A percentile compares a stretch with the other conserved stretches of the same genome.
These are phyloP conservation scores for Myrmecophaga tridactyla DNA, from an alignment of 2,113 vertebrate species.

Conservation along the genomic window DNA sequence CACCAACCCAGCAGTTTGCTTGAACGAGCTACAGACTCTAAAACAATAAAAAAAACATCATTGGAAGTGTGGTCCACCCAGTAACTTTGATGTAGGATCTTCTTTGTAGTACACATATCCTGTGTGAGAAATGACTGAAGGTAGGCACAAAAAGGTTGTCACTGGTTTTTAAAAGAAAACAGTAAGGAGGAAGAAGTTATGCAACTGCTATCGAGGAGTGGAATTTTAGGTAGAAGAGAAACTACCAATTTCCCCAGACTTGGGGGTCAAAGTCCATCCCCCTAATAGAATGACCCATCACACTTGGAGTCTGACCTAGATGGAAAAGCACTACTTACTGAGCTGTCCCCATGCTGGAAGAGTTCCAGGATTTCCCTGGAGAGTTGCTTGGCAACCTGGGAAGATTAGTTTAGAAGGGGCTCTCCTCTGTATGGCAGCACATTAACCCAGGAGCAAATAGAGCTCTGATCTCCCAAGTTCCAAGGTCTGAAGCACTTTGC, in stretches of 20 bases:
- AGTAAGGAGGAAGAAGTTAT: neutral
- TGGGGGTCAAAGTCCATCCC: neutral
- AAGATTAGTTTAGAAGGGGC: neutral
- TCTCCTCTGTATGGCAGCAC: neutral
- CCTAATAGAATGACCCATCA: neutral
- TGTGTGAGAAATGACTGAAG: neutral
- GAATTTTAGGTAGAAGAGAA: neutral
- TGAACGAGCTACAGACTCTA: slow-evolving; percentile 96
- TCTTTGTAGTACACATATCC: neutral
- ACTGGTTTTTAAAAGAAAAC: neutral
- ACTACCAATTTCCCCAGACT: neutral
- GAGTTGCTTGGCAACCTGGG: neutral
- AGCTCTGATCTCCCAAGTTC: neutral
- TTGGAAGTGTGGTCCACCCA: neutral
- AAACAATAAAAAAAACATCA: slow-evolving; percentile 23
- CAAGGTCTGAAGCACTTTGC: neutral
- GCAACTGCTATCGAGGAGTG: neutral
- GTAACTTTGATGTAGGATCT: neutral
- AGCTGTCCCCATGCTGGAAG: neutral
- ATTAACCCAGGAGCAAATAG: neutral
- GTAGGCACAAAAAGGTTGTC: neutral
- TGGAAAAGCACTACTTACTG: neutral
- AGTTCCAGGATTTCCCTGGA: neutral
- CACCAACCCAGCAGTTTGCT: slow-evolving; percentile 98
- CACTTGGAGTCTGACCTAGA: neutral